phyloP scores from a whole-genome alignment of 92 coral and sea anemone genomes.

The Palythoa heliodiscus region DNA sequence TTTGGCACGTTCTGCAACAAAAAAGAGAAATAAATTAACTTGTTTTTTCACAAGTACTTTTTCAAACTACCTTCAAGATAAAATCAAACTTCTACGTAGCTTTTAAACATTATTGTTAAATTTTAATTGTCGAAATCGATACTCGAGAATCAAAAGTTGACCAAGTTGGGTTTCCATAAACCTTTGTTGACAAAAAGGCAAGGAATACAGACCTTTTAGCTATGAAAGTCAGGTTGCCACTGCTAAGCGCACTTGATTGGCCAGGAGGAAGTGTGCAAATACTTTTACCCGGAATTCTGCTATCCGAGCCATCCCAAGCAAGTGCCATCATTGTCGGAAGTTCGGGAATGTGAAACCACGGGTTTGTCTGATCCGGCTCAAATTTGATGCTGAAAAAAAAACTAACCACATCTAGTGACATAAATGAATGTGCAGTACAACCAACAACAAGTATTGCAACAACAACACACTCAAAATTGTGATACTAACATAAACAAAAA shows the following conservation, averaged over 20 bases:
- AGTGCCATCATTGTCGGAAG: not conserved
- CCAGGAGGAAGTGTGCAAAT: not conserved
- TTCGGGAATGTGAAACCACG: not conserved
- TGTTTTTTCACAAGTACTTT: not conserved
- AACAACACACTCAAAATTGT: not conserved
- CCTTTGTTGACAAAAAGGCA: not conserved
- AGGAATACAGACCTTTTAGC: not conserved
- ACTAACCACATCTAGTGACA: not conserved
- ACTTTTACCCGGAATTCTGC: not conserved
- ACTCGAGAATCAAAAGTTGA: no score
- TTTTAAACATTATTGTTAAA: no score
- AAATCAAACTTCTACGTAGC: no score
- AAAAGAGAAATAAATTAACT: no score
- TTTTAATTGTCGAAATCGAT: no score
- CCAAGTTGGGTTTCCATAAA: not conserved
- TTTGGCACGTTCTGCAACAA: slow-evolving; percentile 1
- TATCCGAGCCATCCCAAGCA: not conserved
- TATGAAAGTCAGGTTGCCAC: not conserved
- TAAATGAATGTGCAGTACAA: not conserved
- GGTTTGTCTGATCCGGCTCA: not conserved
- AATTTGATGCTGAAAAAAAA: not conserved
- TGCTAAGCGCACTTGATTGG: slow-evolving; percentile 1
- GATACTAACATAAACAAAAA: no score
- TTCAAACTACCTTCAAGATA: no score
- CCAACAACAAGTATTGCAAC: not conserved